Evolutionary conservation across 1,140 invertebrate species (phyloP), one percentile per base, ranked within the genome.

Genomic region (Tetragnatha versicolor): DNA sequence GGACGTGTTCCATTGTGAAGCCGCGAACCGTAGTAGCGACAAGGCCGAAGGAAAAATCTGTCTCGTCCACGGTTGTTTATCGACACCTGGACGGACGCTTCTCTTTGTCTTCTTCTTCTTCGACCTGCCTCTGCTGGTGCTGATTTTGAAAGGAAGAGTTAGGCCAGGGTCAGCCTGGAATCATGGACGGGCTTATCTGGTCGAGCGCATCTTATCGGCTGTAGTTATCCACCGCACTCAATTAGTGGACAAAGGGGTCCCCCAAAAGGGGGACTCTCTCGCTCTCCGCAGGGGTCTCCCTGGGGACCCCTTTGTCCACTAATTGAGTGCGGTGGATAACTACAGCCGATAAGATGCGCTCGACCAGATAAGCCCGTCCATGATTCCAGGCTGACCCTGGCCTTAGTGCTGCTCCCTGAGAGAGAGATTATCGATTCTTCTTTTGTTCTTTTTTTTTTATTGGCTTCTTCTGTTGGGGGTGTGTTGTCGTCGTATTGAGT

Each of bases 91-190:
- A 22, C 68, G 17, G 27, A 10, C 12, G 49, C 27, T 39, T 55
- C 66, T n/a, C 63, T n/a, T 69, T 69, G 17, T 70, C 39, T 33
- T 39, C 10, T 25, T 37, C 55, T 37, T 53, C 20, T 49, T 29
- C 22, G 29, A 49, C 33, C 39, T 39, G 37, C 25, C 4, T 10
- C 6, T 12, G 29, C 35, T 27, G 55, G 7, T 22, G 27, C 61
- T 65, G 61, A 65, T 65, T 65, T 39, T 65, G 61, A 65, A 65
- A 65, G 61, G 61, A 65, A 65, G 61, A 65, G 61, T 65, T 65
- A 65, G 35, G 31, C 12, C 20, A 17, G 31, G 9, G 25, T 39
- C 39, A 25, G 61, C 27, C 35, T 25, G 20, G 25, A 42, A 65
- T n/a, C n/a, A n/a, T n/a, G n/a, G n/a, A n/a, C n/a, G n/a, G n/a